Evolutionary conservation across 2,113 vertebrate species (phyloP).

Genomic region (Python bivittatus): DNA sequence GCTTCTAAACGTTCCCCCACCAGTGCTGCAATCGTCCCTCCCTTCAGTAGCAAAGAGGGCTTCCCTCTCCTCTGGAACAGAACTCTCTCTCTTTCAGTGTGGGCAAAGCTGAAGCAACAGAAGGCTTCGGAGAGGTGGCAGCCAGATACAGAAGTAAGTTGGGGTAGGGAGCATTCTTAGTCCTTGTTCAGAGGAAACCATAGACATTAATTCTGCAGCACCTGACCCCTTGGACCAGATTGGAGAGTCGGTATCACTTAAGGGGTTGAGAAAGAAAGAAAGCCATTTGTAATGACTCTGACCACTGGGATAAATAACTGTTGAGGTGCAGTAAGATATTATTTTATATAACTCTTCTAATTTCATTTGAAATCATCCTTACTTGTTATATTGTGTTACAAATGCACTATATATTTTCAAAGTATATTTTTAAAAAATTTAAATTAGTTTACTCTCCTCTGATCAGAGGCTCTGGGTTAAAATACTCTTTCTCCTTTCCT

Average conservation of each 20-base stretch:
- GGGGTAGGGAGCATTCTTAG: not conserved
- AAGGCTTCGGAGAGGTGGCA: constrained; percentile 97
- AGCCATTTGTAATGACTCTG: not conserved
- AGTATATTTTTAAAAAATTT: not conserved
- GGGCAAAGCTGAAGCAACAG: constrained; percentile 97
- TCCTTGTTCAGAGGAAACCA: too few species aligned
- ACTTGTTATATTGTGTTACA: not conserved
- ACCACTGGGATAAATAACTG: not conserved
- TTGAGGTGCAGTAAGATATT: not conserved
- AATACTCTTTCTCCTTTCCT: not conserved
- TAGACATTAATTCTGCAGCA: not conserved
- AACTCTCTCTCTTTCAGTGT: constrained; percentile 79
- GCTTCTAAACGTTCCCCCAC: not conserved
- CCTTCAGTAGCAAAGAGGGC: too few species aligned
- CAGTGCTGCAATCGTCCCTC: too few species aligned
- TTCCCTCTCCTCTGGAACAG: not conserved
- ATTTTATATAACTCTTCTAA: not conserved
- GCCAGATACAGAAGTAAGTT: constrained; percentile 94
- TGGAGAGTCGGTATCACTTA: not conserved
- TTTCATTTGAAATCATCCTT: not conserved
- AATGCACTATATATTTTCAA: not conserved
- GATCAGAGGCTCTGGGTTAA: not conserved
- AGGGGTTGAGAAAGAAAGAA: too few species aligned
- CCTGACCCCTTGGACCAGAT: not conserved
- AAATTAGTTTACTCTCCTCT: not conserved